These are phyloP conservation scores for Caerostris extrusa DNA, from an alignment of 1,140 invertebrate species.

Conservation along the genomic window DNA sequence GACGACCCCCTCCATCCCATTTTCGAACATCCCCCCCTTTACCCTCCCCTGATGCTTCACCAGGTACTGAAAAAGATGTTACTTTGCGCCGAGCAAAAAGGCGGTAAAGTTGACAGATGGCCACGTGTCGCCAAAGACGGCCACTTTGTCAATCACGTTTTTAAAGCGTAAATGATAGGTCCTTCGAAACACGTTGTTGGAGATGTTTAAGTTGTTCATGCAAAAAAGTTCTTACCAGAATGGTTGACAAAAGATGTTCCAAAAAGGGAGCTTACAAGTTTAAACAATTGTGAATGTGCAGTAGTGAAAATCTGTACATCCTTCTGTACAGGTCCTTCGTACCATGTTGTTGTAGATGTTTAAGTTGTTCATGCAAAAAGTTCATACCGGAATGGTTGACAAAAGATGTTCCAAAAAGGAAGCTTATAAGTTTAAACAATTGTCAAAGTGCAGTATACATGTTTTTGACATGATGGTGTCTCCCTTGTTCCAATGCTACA, in stretches of 20 bases:
- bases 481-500: no score
- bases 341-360: background rate
- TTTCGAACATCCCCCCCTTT: no score
- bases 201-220: background rate
- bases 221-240: background rate
- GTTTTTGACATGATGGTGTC: no score
- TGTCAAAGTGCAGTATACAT: no score
- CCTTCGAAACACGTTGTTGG: background rate
- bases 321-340: no score
- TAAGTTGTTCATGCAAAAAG: background rate
- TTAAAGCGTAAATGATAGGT: background rate
- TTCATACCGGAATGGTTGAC: background rate
- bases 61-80: background rate
- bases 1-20: background rate
- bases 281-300: background rate
- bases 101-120: slow-evolving; percentile 56
- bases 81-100: slow-evolving; percentile 46
- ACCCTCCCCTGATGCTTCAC: background rate
- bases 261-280: background rate
- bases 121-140: slow-evolving; percentile 40
- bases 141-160: background rate
- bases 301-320: no score
- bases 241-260: background rate
- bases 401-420: background rate
- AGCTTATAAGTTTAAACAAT: background rate